Percentiles rank a stretch among this genome's conserved stretches.
These are phyloP conservation scores for Tychaedon coryphoeus DNA, from an alignment of 2,113 vertebrate genomes.

Conservation along the genomic window DNA sequence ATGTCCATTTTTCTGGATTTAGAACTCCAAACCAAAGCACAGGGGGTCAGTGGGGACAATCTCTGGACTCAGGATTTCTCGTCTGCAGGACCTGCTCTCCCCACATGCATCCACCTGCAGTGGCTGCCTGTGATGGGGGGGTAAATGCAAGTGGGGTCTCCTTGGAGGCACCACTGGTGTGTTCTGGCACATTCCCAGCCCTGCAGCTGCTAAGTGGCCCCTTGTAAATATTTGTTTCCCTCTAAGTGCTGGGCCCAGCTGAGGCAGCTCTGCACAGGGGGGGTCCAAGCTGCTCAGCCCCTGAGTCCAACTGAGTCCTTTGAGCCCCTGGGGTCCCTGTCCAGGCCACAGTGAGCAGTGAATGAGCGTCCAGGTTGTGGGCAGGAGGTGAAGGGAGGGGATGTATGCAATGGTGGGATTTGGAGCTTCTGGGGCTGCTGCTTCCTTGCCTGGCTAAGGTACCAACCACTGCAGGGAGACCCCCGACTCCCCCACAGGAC, in stretches of 20 bases:
- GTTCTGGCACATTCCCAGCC: background rate
- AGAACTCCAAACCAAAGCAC: rapidly evolving
- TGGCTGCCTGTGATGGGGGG: rapidly evolving
- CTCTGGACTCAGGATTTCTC: background rate
- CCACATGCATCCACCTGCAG: rapidly evolving
- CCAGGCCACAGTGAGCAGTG: rapidly evolving
- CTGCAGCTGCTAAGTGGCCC: background rate
- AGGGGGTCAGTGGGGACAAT: rapidly evolving
- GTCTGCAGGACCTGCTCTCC: background rate
- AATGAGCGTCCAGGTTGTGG: background rate
- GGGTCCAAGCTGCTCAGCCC: background rate
- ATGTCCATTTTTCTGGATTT: background rate
- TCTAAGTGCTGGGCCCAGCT: background rate
- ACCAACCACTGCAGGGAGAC: background rate
- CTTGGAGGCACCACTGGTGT: background rate
- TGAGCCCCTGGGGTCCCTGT: rapidly evolving
- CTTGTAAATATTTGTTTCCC: background rate
- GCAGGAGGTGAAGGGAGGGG: background rate
- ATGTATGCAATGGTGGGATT: background rate
- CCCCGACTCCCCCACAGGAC: rapidly evolving
- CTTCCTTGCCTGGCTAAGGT: background rate
- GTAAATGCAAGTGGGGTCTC: background rate
- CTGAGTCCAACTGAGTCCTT: rapidly evolving
- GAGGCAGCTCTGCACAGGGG: background rate
- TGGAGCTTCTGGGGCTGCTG: background rate